These are phyloP conservation scores for Rapana venosa DNA, from an alignment of 2,888 invertebrate species.

Conservation along the genomic window DNA sequence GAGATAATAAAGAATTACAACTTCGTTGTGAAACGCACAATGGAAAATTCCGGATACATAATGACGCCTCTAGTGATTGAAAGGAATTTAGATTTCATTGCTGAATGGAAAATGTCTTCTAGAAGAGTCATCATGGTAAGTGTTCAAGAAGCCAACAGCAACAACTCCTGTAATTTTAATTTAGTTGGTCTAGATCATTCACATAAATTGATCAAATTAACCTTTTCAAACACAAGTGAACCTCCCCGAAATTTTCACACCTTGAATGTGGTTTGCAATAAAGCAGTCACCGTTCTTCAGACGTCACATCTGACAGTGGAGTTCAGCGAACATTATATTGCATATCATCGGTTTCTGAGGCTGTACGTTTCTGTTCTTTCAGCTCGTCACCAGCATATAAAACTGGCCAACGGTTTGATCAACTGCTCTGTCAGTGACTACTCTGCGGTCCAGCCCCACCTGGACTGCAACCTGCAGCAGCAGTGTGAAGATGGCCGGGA, in stretches of 20 bases:
- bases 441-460: neutral
- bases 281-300: neutral
- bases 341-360: neutral
- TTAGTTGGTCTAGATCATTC: no score
- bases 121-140: neutral
- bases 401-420: neutral
- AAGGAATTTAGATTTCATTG: neutral
- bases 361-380: neutral
- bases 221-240: neutral
- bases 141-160: neutral
- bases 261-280: neutral
- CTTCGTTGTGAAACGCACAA: neutral
- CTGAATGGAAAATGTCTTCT: neutral
- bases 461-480: neutral
- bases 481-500: slow-evolving; percentile 9
- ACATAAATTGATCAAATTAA: neutral
- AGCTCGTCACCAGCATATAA: no score
- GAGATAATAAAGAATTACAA: neutral
- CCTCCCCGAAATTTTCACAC: neutral
- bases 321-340: no score
- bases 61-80: neutral
- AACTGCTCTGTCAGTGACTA: neutral
- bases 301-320: neutral
- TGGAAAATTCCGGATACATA: neutral
- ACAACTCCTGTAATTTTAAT: no score